phyloP scores from a whole-genome alignment of 2,797 vertebrate genomes.

The Dicrostonyx torquatus region DNA sequence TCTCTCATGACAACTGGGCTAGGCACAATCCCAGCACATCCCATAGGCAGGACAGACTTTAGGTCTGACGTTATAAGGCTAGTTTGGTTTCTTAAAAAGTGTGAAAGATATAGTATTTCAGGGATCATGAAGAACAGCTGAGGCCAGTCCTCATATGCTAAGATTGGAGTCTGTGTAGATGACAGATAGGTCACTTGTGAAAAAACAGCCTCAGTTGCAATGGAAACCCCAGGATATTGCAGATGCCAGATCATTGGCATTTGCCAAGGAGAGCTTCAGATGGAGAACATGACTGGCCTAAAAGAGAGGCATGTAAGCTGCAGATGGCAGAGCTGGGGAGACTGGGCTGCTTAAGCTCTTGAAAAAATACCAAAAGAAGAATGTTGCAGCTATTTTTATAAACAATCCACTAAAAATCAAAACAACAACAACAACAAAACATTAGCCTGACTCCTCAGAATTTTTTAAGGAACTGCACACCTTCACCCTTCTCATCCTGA shows the following conservation, averaged over 20 bases:
- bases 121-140: neutral
- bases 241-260: neutral
- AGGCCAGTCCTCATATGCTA: neutral
- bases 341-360: neutral
- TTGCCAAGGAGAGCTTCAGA: neutral
- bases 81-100: neutral
- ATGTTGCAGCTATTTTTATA: neutral
- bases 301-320: neutral
- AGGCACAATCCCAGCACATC: neutral
- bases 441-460: neutral
- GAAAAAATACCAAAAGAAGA: neutral
- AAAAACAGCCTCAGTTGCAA: neutral
- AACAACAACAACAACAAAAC: neutral
- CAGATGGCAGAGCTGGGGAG: neutral
- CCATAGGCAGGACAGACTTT: neutral
- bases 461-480: neutral
- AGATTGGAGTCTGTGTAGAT: neutral
- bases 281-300: neutral
- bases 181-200: neutral
- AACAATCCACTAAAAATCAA: neutral
- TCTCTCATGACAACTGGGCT: neutral
- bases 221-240: neutral
- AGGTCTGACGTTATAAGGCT: neutral
- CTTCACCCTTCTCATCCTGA: neutral
- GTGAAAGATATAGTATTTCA: neutral